Base-by-base conservation (phyloP, 2,797 vertebrate species). In the Eurystomus glaucurus region DNA sequence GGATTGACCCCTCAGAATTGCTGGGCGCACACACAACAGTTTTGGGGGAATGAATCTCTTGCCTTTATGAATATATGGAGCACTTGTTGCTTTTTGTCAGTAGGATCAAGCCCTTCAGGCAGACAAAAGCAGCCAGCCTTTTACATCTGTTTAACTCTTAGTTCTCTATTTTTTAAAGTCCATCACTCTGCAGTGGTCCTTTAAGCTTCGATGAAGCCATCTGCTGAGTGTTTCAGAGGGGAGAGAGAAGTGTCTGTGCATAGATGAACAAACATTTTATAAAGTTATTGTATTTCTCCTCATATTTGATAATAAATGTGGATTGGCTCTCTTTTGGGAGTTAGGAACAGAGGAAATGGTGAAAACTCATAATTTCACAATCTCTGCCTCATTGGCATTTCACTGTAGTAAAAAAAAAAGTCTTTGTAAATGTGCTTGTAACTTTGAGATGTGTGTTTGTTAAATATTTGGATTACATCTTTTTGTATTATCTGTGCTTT, bases 161-260 rank as follows among this genome's bases (percentile, higher is more conserved):
- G 20, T 62, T 74, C 86, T 75, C 80, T 95, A 66, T 50, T 94
- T 97, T 97, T 95, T 95, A 46, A 41, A 85, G 28, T 79, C 55
- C 5, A 2, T 75, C 64, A 29, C 78, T 95, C 90, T 83, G 91
- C 88, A 83, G 77, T 92, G 83, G 70, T 97, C 92, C 71, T 95
- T 84, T 69, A 76, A 65, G 68, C 90, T 95, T 83, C 90, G 78
- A 86, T 83, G 79, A 96, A 96, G 61, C 87, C 55, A 80, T 94
- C 93, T 95, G 92, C 95, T 97, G 85, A 93, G 83, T 71, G 37
- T 55, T 92, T 96, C 77, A 88, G 25, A 77, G 89, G 70, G 88
- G 83, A 92, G 74, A 68, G 79, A 80, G 86, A 55, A 93, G n/a
- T 61, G 18, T 43, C 22, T 46, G 8, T 66, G 22, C 29, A 5